Conservation (phyloP, 92 coral and sea anemone genomes). For the Ricordea florida region DNA sequence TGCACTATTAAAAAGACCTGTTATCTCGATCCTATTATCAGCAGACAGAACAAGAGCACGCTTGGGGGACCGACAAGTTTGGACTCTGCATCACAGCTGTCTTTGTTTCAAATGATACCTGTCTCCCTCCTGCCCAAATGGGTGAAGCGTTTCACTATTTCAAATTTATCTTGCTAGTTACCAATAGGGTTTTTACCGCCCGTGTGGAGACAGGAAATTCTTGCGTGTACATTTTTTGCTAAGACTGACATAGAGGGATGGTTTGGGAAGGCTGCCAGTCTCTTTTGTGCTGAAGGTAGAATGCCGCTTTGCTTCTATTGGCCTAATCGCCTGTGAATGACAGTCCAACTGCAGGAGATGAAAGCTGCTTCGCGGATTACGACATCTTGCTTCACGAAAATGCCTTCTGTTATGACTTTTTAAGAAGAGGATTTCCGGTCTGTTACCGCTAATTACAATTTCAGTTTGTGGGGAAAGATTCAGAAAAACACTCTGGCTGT, state of each 20-base stretch:
- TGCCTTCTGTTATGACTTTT: conserved; percentile 45
- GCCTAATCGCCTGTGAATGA: conserved; percentile 3
- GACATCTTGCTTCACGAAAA: conserved; percentile 30
- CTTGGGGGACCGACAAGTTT: neutral
- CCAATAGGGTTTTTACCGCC: conserved; percentile 14
- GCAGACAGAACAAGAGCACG: neutral
- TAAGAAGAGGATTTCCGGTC: conserved; percentile 52
- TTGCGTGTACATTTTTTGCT: conserved; percentile 21
- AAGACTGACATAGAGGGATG: conserved; percentile 7
- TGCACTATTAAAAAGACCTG: conserved; percentile 29
- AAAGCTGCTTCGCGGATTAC: conserved; percentile 46
- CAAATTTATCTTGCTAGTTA: neutral
- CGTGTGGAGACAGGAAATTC: conserved; percentile 30
- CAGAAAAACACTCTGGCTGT: neutral
- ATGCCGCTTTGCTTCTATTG: conserved; percentile 26
- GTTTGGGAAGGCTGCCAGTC: conserved; percentile 50
- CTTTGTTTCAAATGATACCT: neutral
- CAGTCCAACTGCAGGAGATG: conserved; percentile 21
- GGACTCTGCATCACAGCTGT: conserved; percentile 27
- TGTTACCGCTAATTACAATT: conserved; percentile 34
- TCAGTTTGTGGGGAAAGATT: conserved; percentile 2
- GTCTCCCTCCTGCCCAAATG: conserved; percentile 27
- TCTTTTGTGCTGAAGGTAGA: neutral
- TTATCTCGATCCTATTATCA: conserved; percentile 38
- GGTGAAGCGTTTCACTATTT: neutral